Base-by-base conservation (phyloP, 2,797 vertebrate species). In the Pseudochaenichthys georgianus region DNA sequence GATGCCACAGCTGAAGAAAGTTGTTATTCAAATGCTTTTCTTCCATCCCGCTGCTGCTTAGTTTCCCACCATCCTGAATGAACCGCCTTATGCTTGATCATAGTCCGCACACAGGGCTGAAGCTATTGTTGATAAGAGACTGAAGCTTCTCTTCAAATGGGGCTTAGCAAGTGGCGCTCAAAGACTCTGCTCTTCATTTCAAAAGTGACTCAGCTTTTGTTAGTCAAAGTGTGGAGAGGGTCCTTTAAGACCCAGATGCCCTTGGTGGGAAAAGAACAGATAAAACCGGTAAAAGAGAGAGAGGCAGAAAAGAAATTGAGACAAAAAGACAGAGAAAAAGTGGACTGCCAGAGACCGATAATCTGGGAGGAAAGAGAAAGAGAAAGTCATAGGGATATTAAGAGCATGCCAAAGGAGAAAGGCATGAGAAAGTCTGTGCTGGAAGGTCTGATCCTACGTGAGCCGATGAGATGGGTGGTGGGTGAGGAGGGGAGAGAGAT, bases 131-230 rank as follows among this genome's bases (percentile, higher is more conserved):
- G 84, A 90, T 90, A 88, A 91, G 78, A 81, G 89, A 90, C 83
- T 79, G 82, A 77, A 57, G 87, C 82, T 78, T 84, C 84, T 86
- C 91, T 90, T 90, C 74, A 91, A 90, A 85, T 81, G 84, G 72
- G 85, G 82, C 85, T 92, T 87, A 90, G 84, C 73, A 9, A 84
- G 85, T 76, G 84, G 70, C 70, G 78, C 86, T 88, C 88, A 90
- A 91, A 93, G 87, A 82, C 81, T 65, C 70, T 47, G 76, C 85
- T 90, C 88, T 87, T 91, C 82, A 88, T 92, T 88, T 91, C 74
- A 87, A 89, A 89, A 89, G 85, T 90, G 85, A 92, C 88, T 90
- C 85, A 69, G 88, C 87, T 87, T 89, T 91, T 91, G 87, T 90
- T 88, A 66, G 83, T 85, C 84, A 77, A 76, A 81, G 77, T 73